Percentiles rank a stretch among this genome's conserved stretches.
phyloP scores from a whole-genome alignment of 2,888 invertebrate species.

The Tenthredo distinguenda region DNA sequence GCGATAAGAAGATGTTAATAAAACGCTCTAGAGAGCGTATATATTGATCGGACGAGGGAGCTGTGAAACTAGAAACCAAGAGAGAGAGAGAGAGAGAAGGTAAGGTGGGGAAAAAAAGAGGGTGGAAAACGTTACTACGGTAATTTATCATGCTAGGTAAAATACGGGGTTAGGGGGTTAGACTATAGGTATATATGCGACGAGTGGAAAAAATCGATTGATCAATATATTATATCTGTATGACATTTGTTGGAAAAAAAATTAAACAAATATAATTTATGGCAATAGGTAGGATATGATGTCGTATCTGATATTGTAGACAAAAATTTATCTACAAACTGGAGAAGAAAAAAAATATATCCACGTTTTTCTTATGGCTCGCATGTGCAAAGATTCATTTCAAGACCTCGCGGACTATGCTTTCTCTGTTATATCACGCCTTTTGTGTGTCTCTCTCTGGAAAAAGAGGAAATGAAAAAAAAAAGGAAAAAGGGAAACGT shows the following conservation, averaged over 20 bases:
- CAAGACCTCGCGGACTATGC: background rate
- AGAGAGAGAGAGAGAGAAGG: background rate
- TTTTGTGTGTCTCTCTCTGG: background rate
- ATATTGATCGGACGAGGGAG: constrained; percentile 3
- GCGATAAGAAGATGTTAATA: constrained; percentile 13
- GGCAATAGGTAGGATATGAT: background rate
- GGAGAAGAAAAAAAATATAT: background rate
- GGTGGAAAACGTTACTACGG: background rate
- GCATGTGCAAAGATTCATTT: background rate
- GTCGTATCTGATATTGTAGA: background rate
- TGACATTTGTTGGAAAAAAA: background rate
- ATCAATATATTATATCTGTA: background rate
- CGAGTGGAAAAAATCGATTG: background rate
- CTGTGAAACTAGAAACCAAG: background rate
- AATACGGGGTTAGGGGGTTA: background rate
- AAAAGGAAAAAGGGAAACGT: background rate
- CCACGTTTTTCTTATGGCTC: no score
- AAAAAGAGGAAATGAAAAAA: background rate
- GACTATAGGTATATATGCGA: background rate
- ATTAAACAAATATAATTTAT: background rate
- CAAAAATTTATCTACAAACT: background rate
- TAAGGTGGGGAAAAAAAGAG: background rate
- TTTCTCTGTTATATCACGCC: background rate
- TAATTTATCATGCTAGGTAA: background rate
- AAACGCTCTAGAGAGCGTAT: background rate